phyloP scores from a whole-genome alignment of 1,140 invertebrate genomes.

The Drosophila leontia region DNA sequence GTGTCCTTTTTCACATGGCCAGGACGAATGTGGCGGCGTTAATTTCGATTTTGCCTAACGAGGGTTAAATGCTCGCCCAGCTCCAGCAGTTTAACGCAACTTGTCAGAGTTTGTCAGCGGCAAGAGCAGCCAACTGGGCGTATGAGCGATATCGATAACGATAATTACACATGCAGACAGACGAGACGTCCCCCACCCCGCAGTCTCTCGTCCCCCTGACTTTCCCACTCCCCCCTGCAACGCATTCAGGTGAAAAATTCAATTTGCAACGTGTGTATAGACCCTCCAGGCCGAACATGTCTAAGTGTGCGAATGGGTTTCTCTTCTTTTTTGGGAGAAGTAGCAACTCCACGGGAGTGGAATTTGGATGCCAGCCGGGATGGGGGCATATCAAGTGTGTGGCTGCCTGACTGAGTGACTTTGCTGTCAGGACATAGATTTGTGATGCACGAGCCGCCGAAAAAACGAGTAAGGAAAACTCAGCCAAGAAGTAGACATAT shows the following conservation, averaged over 20 bases:
- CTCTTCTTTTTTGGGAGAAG: neutral
- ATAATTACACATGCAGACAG: slow-evolving; percentile 76
- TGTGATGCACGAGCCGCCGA: slow-evolving; percentile 45
- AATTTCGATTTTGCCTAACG: slow-evolving; percentile 83
- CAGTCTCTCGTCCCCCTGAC: neutral
- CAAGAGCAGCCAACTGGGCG: slow-evolving; percentile 59
- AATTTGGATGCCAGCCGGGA: neutral
- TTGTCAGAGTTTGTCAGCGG: slow-evolving; percentile 54
- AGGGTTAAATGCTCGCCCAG: slow-evolving; percentile 69
- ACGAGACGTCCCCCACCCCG: neutral
- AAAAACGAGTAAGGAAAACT: slow-evolving; percentile 25
- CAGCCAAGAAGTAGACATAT: slow-evolving; percentile 50
- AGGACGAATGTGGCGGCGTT: slow-evolving; percentile 68
- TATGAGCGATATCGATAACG: slow-evolving; percentile 81
- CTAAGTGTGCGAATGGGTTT: slow-evolving; percentile 62
- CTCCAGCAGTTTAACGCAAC: slow-evolving; percentile 49
- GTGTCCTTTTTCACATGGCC: slow-evolving; percentile 75
- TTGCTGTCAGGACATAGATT: slow-evolving; percentile 70
- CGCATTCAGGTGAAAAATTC: slow-evolving; percentile 79
- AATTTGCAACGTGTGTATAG: slow-evolving; percentile 66
- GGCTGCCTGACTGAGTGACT: slow-evolving; percentile 80
- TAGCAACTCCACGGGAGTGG: slow-evolving; percentile 5
- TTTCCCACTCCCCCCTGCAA: slow-evolving; percentile 4
- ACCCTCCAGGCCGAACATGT: slow-evolving; percentile 47
- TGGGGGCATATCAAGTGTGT: slow-evolving; percentile 56